Conservation (phyloP, 2,113 vertebrate genomes). For the Capra hircus region DNA sequence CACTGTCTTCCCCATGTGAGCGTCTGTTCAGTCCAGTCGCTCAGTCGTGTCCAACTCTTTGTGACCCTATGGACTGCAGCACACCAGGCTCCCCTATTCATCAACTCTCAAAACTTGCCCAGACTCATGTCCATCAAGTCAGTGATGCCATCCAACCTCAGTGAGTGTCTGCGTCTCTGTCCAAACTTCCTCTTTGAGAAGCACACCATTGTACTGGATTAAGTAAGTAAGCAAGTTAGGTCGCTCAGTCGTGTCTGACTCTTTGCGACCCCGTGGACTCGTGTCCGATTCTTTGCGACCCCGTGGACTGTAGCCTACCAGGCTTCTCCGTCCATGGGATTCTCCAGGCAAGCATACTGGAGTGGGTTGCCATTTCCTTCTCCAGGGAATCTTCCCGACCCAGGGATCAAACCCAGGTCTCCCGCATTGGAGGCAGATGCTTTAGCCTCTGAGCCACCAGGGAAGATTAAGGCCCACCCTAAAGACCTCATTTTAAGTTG, state of each 20-base stretch:
- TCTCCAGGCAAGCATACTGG: too few relatives aligned
- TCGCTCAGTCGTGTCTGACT: too few relatives aligned
- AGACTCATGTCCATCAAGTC: background rate
- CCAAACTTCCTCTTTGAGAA: background rate
- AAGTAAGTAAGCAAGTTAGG: background rate
- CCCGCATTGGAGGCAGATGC: too few relatives aligned
- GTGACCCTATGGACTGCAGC: background rate
- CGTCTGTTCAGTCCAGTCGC: background rate
- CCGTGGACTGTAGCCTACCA: too few relatives aligned
- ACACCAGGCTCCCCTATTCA: background rate
- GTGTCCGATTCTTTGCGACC: too few relatives aligned
- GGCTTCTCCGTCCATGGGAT: too few relatives aligned
- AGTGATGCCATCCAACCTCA: background rate
- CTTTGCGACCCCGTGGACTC: fast-evolving
- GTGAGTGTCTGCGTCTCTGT: background rate
- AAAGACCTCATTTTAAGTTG: background rate
- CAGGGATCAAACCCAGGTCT: too few relatives aligned
- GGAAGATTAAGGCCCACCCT: background rate
- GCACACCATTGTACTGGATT: background rate
- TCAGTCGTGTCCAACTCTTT: background rate
- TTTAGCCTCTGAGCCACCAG: too few relatives aligned
- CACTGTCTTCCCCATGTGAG: background rate
- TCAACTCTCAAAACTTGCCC: background rate
- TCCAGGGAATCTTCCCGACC: too few relatives aligned
- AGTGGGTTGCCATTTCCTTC: too few relatives aligned